Percentiles rank a stretch among this genome's conserved stretches.
phyloP scores from a whole-genome alignment of 2,888 invertebrate species.

The Chydorus sphaericus region DNA sequence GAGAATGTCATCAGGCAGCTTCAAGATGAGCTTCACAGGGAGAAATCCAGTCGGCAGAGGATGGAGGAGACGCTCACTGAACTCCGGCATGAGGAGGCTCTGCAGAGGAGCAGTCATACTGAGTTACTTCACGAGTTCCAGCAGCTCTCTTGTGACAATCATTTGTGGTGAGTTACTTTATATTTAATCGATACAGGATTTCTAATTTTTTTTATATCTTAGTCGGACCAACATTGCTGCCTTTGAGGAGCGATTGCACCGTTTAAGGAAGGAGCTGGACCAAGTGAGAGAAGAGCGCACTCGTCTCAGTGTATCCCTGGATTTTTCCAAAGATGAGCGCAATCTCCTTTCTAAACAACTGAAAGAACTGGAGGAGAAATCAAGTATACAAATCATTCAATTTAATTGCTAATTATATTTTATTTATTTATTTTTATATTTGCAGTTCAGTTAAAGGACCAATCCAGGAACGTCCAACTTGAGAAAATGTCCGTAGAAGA shows the following conservation, averaged over 20 bases:
- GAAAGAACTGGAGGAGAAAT: neutral
- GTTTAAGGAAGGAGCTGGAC: conserved; percentile 1
- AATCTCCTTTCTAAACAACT: neutral
- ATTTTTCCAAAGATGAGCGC: conserved; percentile 2
- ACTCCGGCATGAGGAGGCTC: conserved; percentile 1
- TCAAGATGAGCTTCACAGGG: conserved; percentile 1
- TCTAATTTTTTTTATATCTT: neutral
- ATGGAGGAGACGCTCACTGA: conserved; percentile 2
- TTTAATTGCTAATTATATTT: no score
- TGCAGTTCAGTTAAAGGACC: conserved; percentile 3
- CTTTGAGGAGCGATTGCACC: conserved; percentile 4
- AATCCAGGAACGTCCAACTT: conserved; percentile 1
- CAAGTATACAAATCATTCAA: no score
- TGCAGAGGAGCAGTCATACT: conserved; percentile 2
- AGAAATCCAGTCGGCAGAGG: neutral
- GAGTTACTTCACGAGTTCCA: conserved; percentile 6
- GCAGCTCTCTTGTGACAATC: conserved; percentile 9
- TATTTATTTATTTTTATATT: neutral
- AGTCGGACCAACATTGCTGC: conserved; percentile 3
- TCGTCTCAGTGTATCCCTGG: neutral
- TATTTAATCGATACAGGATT: neutral
- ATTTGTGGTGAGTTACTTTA: neutral
- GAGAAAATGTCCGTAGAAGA: conserved; percentile 8
- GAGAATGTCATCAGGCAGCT: neutral
- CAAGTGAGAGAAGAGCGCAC: neutral